Evolutionary conservation across 2,888 invertebrate species (phyloP).

Genomic region (Xestia ashworthii): DNA sequence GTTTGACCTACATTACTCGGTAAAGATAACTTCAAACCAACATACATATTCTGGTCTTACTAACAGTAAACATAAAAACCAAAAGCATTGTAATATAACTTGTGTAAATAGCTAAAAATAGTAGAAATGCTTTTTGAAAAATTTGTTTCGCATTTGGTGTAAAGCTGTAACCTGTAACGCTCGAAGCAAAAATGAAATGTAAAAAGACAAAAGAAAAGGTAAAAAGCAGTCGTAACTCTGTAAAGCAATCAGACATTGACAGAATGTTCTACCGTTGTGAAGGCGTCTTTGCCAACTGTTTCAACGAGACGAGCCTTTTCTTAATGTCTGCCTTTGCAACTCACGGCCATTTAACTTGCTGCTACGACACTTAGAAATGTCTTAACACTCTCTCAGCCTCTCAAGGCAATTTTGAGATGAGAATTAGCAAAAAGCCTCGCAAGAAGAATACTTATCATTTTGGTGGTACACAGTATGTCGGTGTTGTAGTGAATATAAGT

Average conservation of each 20-base stretch:
- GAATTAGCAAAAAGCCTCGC: slow-evolving; percentile 52
- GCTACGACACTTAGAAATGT: slow-evolving; percentile 66
- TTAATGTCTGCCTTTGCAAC: slow-evolving; percentile 70
- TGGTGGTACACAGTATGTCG: slow-evolving; percentile 48
- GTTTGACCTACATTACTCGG: slow-evolving; percentile 51
- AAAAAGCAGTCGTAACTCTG: slow-evolving; percentile 47
- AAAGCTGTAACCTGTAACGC: slow-evolving; percentile 50
- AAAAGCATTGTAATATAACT: slow-evolving; percentile 27
- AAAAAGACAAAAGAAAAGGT: slow-evolving; percentile 47
- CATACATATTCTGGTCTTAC: slow-evolving; percentile 8
- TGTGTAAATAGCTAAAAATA: slow-evolving; percentile 59
- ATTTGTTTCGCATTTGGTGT: slow-evolving; percentile 36
- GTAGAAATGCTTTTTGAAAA: slow-evolving; percentile 45
- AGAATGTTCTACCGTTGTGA: slow-evolving; percentile 57
- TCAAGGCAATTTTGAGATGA: slow-evolving; percentile 60
- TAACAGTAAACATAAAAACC: not conserved
- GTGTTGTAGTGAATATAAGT: slow-evolving; percentile 53
- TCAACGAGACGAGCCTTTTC: slow-evolving; percentile 70
- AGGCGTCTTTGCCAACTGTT: slow-evolving; percentile 66
- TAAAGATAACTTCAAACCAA: slow-evolving; percentile 29
- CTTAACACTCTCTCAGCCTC: slow-evolving; percentile 62
- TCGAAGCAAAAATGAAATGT: slow-evolving; percentile 48
- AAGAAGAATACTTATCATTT: slow-evolving; percentile 45
- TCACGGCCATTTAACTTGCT: slow-evolving; percentile 70
- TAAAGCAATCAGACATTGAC: slow-evolving; percentile 61